Base-by-base conservation (phyloP, 2,888 invertebrate species). In the Limenitis camilla region DNA sequence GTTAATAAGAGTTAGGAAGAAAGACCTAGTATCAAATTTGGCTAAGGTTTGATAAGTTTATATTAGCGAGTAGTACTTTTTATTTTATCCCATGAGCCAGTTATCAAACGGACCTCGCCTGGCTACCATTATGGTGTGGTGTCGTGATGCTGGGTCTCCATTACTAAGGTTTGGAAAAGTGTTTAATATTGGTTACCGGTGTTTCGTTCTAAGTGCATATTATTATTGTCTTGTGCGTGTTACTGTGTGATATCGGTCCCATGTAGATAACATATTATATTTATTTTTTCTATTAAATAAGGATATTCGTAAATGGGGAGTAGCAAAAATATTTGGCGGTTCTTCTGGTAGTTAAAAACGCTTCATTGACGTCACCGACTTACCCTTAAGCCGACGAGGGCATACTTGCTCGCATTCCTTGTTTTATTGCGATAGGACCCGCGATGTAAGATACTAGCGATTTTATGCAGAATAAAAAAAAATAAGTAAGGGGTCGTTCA, bases 391-490 rank as follows among this genome's bases (percentile, higher is more conserved):
- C 59, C 65, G 56, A 70, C 71, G 68, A 70, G 68, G 64, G 72
- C 71, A 78, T 79, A 70, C 68, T 72, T 69, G 66, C 55, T 56
- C 70, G 69, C 74, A 74, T 81, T 74, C 81, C 77, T 67, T 61
- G 67, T 74, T 76, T 77, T 81, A 81, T 81, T 81, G 68, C 74
- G 65, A 56, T 55, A 30, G 49, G 61, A 60, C 49, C 5, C 50
- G 61, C 71, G 63, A 9, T 11, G 65, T 30, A 9, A 61, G 65
- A 61, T 35, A n/a, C 6, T 4, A 45, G 45, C 45, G 40, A 38
- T 45, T 45, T 38, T 5, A 7, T 32, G 11, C 31, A 10, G n/a
- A 5, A 29, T 29, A 2, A 29, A 6, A 8, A 29, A n/a, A n/a
- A 27, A n/a, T n/a, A n/a, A n/a, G n/a, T n/a, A n/a, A n/a, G n/a